A percentile compares a stretch with the other conserved stretches of the same genome.
Evolutionary conservation across 2,888 invertebrate genomes (phyloP).

Genomic region (Lapara coniferarum): DNA sequence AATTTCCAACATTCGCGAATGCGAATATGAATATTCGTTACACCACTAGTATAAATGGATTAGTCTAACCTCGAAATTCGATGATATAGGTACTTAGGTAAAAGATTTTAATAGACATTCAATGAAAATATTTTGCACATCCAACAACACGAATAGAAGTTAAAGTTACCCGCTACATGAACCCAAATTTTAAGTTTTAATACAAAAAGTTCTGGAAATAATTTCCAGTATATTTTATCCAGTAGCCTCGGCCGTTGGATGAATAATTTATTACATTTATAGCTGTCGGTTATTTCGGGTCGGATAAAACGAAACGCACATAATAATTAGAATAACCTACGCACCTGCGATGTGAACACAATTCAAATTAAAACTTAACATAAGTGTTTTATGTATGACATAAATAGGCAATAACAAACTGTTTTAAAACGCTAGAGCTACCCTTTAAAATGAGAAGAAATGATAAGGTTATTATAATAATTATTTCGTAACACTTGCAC

Average conservation of each 20-base stretch:
- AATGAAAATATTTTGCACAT: too few relatives aligned
- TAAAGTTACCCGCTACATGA: background rate
- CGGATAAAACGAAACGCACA: background rate
- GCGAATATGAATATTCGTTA: too few relatives aligned
- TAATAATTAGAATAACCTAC: background rate
- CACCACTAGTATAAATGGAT: too few relatives aligned
- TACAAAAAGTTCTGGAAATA: background rate
- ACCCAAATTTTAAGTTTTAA: background rate
- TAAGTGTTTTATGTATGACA: too few relatives aligned
- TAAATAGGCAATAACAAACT: background rate
- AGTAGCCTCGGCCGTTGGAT: background rate
- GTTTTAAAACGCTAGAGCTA: background rate
- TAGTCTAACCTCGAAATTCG: too few relatives aligned
- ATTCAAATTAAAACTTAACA: background rate
- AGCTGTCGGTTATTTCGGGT: conserved; percentile 6
- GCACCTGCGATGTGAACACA: background rate
- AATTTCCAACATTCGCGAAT: too few relatives aligned
- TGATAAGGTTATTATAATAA: too few relatives aligned
- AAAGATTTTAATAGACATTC: too few relatives aligned
- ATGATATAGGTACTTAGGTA: too few relatives aligned
- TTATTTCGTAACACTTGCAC: too few relatives aligned
- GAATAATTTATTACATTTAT: conserved; percentile 20
- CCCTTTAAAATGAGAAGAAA: too few relatives aligned
- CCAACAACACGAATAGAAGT: too few relatives aligned
- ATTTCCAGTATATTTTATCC: background rate